Base-by-base conservation (phyloP, 2,888 invertebrate genomes). In the Sphaeridia pumilis region DNA sequence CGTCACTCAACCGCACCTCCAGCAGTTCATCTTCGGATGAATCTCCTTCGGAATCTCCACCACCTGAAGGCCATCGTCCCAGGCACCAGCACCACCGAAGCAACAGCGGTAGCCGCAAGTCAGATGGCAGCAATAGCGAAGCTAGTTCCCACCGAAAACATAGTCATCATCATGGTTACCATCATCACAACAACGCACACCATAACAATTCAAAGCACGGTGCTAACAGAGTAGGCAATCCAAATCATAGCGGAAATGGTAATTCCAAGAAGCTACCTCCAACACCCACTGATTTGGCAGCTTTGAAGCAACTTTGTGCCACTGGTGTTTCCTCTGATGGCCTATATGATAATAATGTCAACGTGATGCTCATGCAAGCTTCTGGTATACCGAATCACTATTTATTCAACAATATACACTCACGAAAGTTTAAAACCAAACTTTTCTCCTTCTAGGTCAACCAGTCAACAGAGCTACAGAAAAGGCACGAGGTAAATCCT, bases 21-120 rank as follows among this genome's bases (percentile, higher is more conserved):
- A 84, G 84, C 67, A 80, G 86, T 58, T 84, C 84, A 69, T 86
- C 86, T 50, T 87, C 86, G 0, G 86, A 87, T 67, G 87, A 87
- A 70, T 78, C 79, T 58, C 67, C 69, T 28, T 69, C 70, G 3
- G 78, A 75, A 12, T 75, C 75, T 2, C 76, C 76, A 3, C 74
- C 74, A 46, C 74, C 74, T 4, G 74, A 75, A n/a, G 34, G 21
- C 10, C 26, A 34, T 7, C 21, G 34, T 10, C 5, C 20, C 10
- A 31, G 21, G 26, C 46, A 49, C 4, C 25, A 34, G 7, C 43
- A 50, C 21, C 21, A 24, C 4, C n/a, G 45, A 17, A 43, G 34
- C 22, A 42, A 44, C 24, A 44, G 49, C 12, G n/a, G 28, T 7
- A 36, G 36, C 14, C 25, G 27, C 17, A 48, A 48, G 27, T 48